phyloP scores from a whole-genome alignment of 2,113 vertebrate species.

The Amphiprion percula region DNA sequence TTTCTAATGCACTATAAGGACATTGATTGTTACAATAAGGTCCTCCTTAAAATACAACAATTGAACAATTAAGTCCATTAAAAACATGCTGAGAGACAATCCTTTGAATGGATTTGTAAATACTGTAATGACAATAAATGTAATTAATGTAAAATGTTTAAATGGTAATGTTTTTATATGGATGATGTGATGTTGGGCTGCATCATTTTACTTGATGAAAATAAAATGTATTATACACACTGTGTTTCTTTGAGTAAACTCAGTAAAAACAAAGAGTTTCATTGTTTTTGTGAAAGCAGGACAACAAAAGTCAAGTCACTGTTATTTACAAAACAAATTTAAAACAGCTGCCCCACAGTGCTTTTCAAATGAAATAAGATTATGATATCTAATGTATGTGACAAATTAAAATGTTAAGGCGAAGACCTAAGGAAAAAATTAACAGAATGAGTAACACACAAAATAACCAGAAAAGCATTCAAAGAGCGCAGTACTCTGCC shows the following conservation, averaged over 20 bases:
- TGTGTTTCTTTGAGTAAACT: slow-evolving; percentile 66
- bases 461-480: background rate
- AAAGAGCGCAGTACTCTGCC: too few relatives aligned
- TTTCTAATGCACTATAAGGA: slow-evolving; percentile 47
- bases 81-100: slow-evolving; percentile 59
- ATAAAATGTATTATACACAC: slow-evolving; percentile 59
- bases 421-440: too few relatives aligned
- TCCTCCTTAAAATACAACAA: background rate
- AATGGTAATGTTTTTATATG: slow-evolving; percentile 67
- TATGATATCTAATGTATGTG: too few relatives aligned
- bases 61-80: slow-evolving; percentile 14
- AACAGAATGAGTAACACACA: background rate
- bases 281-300: background rate
- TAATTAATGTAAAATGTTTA: slow-evolving; percentile 62
- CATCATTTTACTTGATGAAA: slow-evolving; percentile 59
- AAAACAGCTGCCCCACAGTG: too few relatives aligned
- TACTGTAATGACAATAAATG: slow-evolving; percentile 60
- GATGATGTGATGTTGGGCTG: slow-evolving; percentile 60
- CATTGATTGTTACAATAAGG: slow-evolving; percentile 53
- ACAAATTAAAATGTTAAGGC: too few relatives aligned
- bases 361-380: too few relatives aligned
- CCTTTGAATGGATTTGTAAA: slow-evolving; percentile 63
- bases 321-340: too few relatives aligned
- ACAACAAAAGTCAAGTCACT: background rate
- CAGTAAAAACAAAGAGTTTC: background rate